Conservation (phyloP, 2,888 invertebrate species). For the Drosophila pullipes region DNA sequence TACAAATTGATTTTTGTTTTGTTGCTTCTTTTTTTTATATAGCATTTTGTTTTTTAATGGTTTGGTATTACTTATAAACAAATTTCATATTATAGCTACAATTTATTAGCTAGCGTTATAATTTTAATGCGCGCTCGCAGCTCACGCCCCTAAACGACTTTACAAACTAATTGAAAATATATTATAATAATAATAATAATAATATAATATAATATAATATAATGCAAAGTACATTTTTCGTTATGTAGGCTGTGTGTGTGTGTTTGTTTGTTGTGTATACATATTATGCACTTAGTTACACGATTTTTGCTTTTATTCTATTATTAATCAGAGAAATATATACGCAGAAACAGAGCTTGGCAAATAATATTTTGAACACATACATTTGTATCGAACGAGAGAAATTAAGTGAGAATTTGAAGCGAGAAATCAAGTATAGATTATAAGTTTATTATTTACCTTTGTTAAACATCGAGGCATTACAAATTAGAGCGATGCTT, state of each 20-base stretch:
- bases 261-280: not conserved
- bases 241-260: conserved; percentile 30
- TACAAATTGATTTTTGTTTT: conserved; percentile 15
- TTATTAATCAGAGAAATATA: conserved; percentile 21
- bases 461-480: conserved; percentile 34
- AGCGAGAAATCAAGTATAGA: conserved; percentile 7
- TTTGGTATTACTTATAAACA: conserved; percentile 81
- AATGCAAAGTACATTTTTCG: conserved; percentile 54
- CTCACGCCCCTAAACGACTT: conserved; percentile 60
- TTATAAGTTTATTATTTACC: conserved; percentile 14
- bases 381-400: conserved; percentile 31
- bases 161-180: conserved; percentile 54
- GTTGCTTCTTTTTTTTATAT: conserved; percentile 24
- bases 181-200: conserved; percentile 28
- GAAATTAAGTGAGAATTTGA: conserved; percentile 13
- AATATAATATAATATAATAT: conserved; percentile 27
- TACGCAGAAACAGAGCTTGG: conserved; percentile 36
- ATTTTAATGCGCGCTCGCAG: conserved; percentile 63
- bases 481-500: conserved; percentile 62
- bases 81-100: conserved; percentile 79
- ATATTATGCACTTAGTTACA: conserved; percentile 39
- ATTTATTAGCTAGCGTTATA: conserved; percentile 79
- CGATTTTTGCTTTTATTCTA: conserved; percentile 1
- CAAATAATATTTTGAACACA: conserved; percentile 61
- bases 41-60: conserved; percentile 55